Base-by-base conservation (phyloP, 35 echinoderm and acorn worm genomes). In the Heliocidaris erythrogramma region DNA sequence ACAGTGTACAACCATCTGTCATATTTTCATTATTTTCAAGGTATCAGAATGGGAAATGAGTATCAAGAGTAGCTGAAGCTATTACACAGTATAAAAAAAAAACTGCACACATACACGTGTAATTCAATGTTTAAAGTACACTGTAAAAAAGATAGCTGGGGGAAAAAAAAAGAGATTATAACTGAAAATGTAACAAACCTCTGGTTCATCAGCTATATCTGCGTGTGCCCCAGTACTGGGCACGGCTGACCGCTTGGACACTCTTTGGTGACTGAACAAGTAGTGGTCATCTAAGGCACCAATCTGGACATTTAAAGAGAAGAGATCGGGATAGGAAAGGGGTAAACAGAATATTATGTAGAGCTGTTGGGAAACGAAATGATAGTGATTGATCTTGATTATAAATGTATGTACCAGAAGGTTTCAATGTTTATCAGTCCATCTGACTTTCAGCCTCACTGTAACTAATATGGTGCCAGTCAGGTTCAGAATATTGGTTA, bases 261-360 rank as follows among this genome's bases (percentile, higher is more conserved):
- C 59, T 52, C 30, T 94, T 8, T 32, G 85, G 69, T 97, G 96
- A 30, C 85, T 30, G 35, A 97, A 94, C 56, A 97, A 56, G 92
- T 95, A 97, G 53, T 97, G 95, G 84, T 97, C 96, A 94, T 94
- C 85, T 49, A 97, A 95, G 2, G 61, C 87, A 10, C 95, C 96
- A 71, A 97, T 95, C 96, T 97, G 95, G 27, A 49, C 65, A 78
- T 78, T 78, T 18, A 7, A 18, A 78, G 21, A 78, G 65, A 78
- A 78, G 17, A 60, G 59, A 60, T 60, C 2, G 59, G 18, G 12
- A 60, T 59, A 69, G 27, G 29, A 86, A 10, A 13, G 14, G 48
- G 31, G 9, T 92, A 49, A 2, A 21, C 18, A 47, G 42, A 92
- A 48, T 16, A n/a, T 47, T 5, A 48, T 5, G 24, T 32, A 48